Conservation (phyloP, 2,113 vertebrate species). For the Antennarius striatus region DNA sequence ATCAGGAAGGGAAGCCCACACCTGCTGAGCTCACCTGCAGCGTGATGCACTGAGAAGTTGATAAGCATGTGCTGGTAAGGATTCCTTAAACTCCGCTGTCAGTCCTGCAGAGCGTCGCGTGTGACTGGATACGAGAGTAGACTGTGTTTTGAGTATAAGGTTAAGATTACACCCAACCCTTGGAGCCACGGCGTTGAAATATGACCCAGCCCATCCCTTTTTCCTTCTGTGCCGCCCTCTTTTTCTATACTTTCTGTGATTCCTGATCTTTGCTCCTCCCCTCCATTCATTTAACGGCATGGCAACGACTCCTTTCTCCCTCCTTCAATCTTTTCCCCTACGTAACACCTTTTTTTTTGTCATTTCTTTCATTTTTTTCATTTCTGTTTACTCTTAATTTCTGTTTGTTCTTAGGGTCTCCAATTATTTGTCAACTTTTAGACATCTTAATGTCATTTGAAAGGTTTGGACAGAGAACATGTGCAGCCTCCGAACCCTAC, state of each 20-base stretch:
- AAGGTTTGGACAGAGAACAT: neutral
- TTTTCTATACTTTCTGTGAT: conserved; percentile 44
- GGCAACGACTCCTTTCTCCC: conserved; percentile 75
- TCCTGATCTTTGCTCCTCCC: conserved; percentile 65
- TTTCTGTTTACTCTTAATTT: neutral
- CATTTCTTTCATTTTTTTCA: neutral
- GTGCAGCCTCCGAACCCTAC: neutral
- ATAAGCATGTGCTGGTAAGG: conserved; percentile 7
- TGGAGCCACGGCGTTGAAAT: conserved; percentile 80
- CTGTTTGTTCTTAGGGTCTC: neutral
- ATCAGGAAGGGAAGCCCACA: conserved; percentile 36
- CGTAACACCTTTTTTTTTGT: conserved; percentile 1
- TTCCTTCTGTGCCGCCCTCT: conserved; percentile 53
- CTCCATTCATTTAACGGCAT: conserved; percentile 63
- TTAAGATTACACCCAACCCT: conserved; percentile 82
- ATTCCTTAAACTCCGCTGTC: conserved; percentile 6
- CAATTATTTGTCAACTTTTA: neutral
- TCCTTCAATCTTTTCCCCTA: conserved; percentile 32
- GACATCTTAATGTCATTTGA: conserved; percentile 1
- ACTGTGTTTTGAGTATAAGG: conserved; percentile 56
- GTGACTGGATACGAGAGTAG: conserved; percentile 36
- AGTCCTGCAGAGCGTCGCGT: neutral
- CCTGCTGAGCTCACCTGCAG: conserved; percentile 24
- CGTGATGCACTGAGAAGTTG: neutral
- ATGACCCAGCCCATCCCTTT: conserved; percentile 78